Evolutionary conservation across 2,888 invertebrate species (phyloP).

Genomic region (Lepidocyrtinus sp.): DNA sequence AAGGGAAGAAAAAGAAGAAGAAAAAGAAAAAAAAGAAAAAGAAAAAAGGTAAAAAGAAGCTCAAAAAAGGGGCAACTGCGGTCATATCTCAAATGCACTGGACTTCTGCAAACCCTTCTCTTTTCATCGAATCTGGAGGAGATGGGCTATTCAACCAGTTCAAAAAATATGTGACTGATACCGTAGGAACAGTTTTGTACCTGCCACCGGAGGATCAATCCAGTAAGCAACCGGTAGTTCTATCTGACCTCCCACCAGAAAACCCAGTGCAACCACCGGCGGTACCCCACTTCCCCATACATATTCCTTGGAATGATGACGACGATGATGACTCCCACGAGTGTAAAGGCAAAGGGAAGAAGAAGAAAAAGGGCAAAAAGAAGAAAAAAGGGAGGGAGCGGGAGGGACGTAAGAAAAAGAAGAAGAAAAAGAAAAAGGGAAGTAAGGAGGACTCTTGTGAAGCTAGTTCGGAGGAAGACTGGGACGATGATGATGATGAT

Average conservation of each 20-base stretch:
- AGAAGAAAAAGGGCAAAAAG: constrained; percentile 7
- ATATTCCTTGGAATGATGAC: neutral
- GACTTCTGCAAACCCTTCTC: constrained; percentile 22
- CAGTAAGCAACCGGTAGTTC: neutral
- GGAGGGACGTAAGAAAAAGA: constrained; percentile 25
- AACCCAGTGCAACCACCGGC: neutral
- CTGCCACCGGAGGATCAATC: constrained; percentile 13
- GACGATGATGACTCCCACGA: constrained; percentile 22
- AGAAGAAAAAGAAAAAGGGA: constrained; percentile 32
- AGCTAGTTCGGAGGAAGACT: neutral
- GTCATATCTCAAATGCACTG: constrained; percentile 33
- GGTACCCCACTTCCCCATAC: constrained; percentile 19
- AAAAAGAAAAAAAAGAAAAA: constrained; percentile 47
- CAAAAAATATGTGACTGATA: constrained; percentile 11
- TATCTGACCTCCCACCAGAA: neutral
- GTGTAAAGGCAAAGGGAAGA: neutral
- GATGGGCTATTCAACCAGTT: constrained; percentile 1
- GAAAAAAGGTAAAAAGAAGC: constrained; percentile 33
- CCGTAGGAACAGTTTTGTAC: constrained; percentile 25
- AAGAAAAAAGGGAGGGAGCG: constrained; percentile 9
- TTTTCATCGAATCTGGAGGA: constrained; percentile 23
- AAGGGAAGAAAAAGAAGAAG: constrained; percentile 37
- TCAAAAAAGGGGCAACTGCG: constrained; percentile 17
- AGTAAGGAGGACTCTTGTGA: constrained; percentile 2
- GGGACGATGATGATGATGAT: constrained; percentile 25